Evolutionary conservation across 2,113 vertebrate species (phyloP).

Genomic region (Pseudolaguvia tuberculata): DNA sequence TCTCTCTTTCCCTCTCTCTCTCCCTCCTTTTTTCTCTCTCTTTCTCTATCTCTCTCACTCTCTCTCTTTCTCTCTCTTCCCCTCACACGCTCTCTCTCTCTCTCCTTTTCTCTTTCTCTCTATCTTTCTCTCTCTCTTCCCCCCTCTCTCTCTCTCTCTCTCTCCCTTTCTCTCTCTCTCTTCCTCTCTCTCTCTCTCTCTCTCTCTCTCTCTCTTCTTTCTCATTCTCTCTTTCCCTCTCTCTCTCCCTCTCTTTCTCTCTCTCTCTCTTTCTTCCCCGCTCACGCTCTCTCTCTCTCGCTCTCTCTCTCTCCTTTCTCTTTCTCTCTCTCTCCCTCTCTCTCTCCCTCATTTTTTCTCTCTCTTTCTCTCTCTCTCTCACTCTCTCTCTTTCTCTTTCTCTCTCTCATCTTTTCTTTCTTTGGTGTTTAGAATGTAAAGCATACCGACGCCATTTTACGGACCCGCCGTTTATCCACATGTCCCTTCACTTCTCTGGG

Average conservation of each 20-base stretch:
- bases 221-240: background rate
- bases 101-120: no score
- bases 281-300: background rate
- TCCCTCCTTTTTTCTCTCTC: background rate
- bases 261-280: background rate
- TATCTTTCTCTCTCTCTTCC: background rate
- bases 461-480: no score
- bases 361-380: constrained; percentile 2
- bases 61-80: background rate
- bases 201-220: constrained; percentile 1
- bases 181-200: background rate
- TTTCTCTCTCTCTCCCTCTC: constrained; percentile 2
- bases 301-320: background rate
- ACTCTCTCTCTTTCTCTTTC: background rate
- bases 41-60: background rate
- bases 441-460: background rate
- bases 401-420: no score
- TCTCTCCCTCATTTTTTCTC: background rate
- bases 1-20: background rate
- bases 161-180: background rate
- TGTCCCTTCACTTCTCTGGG: background rate
- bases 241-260: background rate
- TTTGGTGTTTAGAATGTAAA: background rate
- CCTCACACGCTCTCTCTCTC: background rate
- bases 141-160: constrained; percentile 2